Evolutionary conservation across 2,113 vertebrate genomes (phyloP).

Genomic region (Paramormyrops kingsleyae): DNA sequence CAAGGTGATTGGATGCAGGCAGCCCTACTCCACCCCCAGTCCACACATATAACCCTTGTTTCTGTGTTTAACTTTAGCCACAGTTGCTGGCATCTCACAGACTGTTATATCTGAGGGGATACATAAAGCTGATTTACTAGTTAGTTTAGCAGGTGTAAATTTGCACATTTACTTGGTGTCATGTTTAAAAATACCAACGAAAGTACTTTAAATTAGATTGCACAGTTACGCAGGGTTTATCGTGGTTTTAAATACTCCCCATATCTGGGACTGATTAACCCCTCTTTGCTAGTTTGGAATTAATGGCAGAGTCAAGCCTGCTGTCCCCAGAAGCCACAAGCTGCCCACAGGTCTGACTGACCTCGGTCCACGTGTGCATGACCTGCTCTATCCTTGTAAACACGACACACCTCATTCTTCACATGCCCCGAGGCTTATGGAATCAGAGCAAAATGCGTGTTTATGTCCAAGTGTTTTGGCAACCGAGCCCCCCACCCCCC

Average conservation of each 20-base stretch:
- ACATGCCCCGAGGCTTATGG: neutral
- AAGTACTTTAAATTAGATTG: neutral
- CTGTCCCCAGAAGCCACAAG: neutral
- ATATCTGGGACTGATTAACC: neutral
- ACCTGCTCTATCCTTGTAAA: neutral
- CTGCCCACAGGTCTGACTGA: neutral
- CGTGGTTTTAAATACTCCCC: neutral
- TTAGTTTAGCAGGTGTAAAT: neutral
- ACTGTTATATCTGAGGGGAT: neutral
- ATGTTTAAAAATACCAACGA: neutral
- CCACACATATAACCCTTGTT: neutral
- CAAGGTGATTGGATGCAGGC: neutral
- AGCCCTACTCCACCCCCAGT: neutral
- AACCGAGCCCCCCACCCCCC: neutral
- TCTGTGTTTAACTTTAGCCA: neutral
- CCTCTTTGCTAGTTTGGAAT: neutral
- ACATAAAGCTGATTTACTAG: neutral
- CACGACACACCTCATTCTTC: neutral
- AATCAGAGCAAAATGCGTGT: neutral
- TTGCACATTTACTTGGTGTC: neutral
- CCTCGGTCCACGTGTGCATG: neutral
- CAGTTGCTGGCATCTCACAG: neutral
- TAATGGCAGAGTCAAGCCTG: neutral
- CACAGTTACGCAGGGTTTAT: neutral
- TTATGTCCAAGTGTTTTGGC: slow-evolving; percentile 5